These are phyloP conservation scores for Macheiramphus alcinus DNA, from an alignment of 2,113 vertebrate species.

Conservation along the genomic window DNA sequence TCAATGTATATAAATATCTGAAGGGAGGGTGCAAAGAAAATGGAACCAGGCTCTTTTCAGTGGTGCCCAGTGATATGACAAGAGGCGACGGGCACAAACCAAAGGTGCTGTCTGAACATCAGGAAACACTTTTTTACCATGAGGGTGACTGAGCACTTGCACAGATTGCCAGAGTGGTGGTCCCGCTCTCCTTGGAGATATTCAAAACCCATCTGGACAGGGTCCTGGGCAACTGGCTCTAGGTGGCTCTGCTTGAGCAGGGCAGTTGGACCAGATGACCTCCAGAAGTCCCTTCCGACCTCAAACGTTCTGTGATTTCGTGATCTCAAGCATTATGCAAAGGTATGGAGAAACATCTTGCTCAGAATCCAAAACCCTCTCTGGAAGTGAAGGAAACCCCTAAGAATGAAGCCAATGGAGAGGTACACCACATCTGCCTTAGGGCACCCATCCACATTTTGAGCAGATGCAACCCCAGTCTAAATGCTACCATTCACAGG, in stretches of 20 bases:
- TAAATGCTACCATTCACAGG: background rate
- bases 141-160: background rate
- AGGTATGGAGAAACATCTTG: background rate
- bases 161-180: background rate
- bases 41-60: background rate
- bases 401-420: background rate
- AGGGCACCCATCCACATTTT: too few species aligned
- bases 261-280: background rate
- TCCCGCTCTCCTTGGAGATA: background rate
- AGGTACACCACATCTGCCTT: background rate
- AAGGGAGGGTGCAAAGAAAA: background rate
- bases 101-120: background rate
- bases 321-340: background rate
- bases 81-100: background rate
- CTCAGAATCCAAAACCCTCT: background rate
- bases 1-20: background rate
- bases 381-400: background rate
- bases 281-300: background rate
- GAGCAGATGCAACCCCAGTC: background rate
- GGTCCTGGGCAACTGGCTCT: background rate
- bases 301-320: background rate
- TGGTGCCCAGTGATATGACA: background rate
- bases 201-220: background rate
- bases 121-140: background rate
- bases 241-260: background rate